Evolutionary conservation across 1,140 invertebrate species (phyloP).

Genomic region (Helicoverpa armigera): DNA sequence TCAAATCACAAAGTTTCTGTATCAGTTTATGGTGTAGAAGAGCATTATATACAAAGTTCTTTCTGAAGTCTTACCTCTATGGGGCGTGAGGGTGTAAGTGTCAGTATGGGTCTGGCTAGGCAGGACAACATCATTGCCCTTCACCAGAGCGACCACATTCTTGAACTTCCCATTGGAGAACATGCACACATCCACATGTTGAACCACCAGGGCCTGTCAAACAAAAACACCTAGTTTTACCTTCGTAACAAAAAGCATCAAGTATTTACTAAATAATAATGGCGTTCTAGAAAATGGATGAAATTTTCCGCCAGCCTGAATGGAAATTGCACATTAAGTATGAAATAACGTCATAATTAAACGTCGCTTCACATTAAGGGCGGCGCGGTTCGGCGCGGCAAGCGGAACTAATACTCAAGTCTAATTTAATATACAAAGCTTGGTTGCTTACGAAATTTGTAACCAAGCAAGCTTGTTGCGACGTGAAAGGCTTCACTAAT

Average conservation of each 20-base stretch:
- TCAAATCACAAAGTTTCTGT: too few species aligned
- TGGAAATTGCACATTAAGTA: slow-evolving; percentile 36
- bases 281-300: slow-evolving; percentile 24
- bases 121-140: slow-evolving; percentile 89
- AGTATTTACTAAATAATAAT: neutral
- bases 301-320: slow-evolving; percentile 8
- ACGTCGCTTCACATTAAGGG: slow-evolving; percentile 32
- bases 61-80: slow-evolving; percentile 86
- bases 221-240: neutral
- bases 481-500: neutral
- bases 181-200: slow-evolving; percentile 99
- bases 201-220: slow-evolving; percentile 93
- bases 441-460: slow-evolving; percentile 6
- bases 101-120: slow-evolving; percentile 88
- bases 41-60: neutral
- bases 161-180: slow-evolving; percentile 99
- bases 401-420: slow-evolving; percentile 4
- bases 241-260: neutral
- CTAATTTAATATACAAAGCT: slow-evolving; percentile 26
- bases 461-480: slow-evolving; percentile 4
- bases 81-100: slow-evolving; percentile 89
- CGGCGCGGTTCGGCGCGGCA: neutral
- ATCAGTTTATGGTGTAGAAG: neutral
- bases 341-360: slow-evolving; percentile 33
- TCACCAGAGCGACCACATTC: slow-evolving; percentile 97